Conservation (phyloP, 2,113 vertebrate species). For the Euleptes europaea region DNA sequence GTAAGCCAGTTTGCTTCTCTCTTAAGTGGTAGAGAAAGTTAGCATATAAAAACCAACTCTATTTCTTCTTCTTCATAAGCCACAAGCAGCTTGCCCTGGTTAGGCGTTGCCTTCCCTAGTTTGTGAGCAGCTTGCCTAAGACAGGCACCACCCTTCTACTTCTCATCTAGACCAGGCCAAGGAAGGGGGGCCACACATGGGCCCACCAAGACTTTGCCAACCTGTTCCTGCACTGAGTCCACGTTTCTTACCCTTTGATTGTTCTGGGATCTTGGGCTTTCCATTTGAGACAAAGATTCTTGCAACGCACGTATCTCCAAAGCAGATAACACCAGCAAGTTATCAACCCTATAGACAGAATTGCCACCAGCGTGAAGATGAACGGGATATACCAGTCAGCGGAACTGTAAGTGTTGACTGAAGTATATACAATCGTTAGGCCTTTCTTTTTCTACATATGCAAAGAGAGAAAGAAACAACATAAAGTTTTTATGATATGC, state of each 20-base stretch:
- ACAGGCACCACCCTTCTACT: too few relatives aligned
- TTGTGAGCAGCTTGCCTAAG: too few relatives aligned
- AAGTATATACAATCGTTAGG: constrained; percentile 45
- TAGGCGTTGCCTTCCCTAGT: too few relatives aligned
- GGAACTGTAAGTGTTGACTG: constrained; percentile 47
- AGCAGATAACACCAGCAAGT: constrained; percentile 43
- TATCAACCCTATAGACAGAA: constrained; percentile 37
- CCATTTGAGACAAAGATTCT: constrained; percentile 15
- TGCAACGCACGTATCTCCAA: constrained; percentile 38
- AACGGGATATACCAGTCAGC: constrained; percentile 52
- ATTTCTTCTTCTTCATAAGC: too few relatives aligned
- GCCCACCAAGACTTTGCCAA: too few relatives aligned
- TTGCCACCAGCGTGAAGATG: constrained; percentile 42
- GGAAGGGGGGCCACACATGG: too few relatives aligned
- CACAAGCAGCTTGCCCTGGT: too few relatives aligned
- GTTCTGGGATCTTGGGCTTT: background rate
- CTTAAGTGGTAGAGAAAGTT: too few relatives aligned
- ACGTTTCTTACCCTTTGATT: constrained; percentile 19
- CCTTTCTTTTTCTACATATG: constrained; percentile 49
- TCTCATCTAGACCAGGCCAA: too few relatives aligned
- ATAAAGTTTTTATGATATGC: background rate
- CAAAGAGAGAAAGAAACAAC: background rate
- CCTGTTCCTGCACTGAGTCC: too few relatives aligned
- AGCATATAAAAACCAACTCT: too few relatives aligned
- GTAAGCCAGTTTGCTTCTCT: too few relatives aligned